Evolutionary conservation across 2,113 vertebrate species (phyloP).

Genomic region (Mesocricetus auratus): DNA sequence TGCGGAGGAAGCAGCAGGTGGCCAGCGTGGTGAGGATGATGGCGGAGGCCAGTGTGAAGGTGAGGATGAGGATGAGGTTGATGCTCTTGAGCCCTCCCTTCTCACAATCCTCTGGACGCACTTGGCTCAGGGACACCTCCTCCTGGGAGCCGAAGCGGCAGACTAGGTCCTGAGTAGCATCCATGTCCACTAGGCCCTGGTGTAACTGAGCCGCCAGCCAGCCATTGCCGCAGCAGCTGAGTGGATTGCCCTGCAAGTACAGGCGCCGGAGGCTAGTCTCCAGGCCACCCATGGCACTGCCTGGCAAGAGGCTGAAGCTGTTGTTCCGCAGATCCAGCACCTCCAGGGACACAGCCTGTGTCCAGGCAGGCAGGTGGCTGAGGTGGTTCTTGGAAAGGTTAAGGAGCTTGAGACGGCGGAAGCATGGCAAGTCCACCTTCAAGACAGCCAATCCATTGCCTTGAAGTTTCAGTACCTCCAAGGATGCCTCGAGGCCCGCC

Average conservation of each 20-base stretch:
- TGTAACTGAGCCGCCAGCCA: slow-evolving; percentile 91
- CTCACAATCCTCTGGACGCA: slow-evolving; percentile 91
- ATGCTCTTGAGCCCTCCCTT: slow-evolving; percentile 84
- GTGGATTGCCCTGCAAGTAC: slow-evolving; percentile 93
- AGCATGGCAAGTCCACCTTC: slow-evolving; percentile 89
- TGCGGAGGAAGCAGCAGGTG: slow-evolving; percentile 84
- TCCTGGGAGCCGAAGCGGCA: slow-evolving; percentile 89
- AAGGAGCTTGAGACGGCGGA: slow-evolving; percentile 89
- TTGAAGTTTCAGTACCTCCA: slow-evolving; percentile 90
- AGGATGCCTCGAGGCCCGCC: slow-evolving; percentile 90
- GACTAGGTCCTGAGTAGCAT: slow-evolving; percentile 87
- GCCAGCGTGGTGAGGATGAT: slow-evolving; percentile 80
- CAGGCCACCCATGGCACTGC: slow-evolving; percentile 89
- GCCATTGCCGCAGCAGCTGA: slow-evolving; percentile 93
- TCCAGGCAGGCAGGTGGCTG: slow-evolving; percentile 89
- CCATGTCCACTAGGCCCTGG: slow-evolving; percentile 88
- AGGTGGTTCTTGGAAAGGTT: slow-evolving; percentile 94
- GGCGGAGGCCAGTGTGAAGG: slow-evolving; percentile 79
- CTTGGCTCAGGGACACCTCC: slow-evolving; percentile 85
- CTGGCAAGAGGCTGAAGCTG: slow-evolving; percentile 90
- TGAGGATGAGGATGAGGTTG: slow-evolving; percentile 86
- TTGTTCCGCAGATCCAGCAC: slow-evolving; percentile 95
- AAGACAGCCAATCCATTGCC: slow-evolving; percentile 89
- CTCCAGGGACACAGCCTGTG: slow-evolving; percentile 89
- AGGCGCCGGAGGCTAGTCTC: slow-evolving; percentile 92